Base-by-base conservation (phyloP, 2,113 vertebrate genomes). In the Barbus barbus region DNA sequence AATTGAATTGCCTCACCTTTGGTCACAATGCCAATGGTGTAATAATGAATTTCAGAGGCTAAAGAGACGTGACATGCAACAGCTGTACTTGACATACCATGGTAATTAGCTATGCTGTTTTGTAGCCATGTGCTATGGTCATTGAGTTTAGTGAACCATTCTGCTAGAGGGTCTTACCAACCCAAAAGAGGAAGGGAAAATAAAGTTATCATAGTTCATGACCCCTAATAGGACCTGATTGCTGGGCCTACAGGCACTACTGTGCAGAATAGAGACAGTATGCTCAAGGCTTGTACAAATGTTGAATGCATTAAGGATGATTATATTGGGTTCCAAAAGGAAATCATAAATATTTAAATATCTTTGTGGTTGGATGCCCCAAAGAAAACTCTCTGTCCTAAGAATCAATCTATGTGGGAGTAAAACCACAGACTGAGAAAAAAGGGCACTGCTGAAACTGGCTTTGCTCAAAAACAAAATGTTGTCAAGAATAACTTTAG, bases 41-140 rank as follows among this genome's bases (percentile, higher is more conserved):
- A 46, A 44, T 67, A 44, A 84, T 76, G 60, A 86, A 69, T 76
- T 51, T 81, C 78, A 69, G 24, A 33, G 31, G 28, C 72, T 80
- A 72, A 73, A 76, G 61, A 71, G 36, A 80, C 5, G 28, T 72
- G 41, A 85, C 79, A 24, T 38, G 79, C 31, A 85, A 79, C 77
- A 79, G 81, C 38, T 80, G 78, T 18, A 44, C 58, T 63, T 46
- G 58, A 63, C 78, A 65, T 65, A 44, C 56, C 58, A 80, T 9
- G 18, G 3, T 80, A 80, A 46, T 80, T 80, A 46, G 38, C 58
- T 63, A 60, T 44, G 58, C 8, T 44, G 38, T 65, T 63, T 63
- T 26, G 58, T 46, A 14, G 38, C 4, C 60, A 31, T 65, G n/a
- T 80, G 38, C 5, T 46, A 65, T 13, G 24, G 36, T 28, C 38